These are phyloP conservation scores for Bos javanicus DNA, from an alignment of 2,113 vertebrate genomes.

Conservation along the genomic window DNA sequence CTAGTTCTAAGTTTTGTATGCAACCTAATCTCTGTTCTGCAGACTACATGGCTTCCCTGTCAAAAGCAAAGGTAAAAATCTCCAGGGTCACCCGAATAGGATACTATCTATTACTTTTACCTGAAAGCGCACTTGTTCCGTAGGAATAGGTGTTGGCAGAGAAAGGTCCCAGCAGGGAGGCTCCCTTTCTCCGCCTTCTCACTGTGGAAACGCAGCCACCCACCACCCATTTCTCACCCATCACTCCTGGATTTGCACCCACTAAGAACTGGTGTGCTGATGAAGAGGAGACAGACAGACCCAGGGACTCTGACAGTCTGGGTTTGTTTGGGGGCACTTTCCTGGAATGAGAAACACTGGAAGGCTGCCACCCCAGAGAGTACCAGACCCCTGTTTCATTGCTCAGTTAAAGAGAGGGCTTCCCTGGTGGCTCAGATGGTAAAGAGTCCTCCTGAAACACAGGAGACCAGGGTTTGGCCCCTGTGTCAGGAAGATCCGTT, in stretches of 20 bases:
- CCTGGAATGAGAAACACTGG: neutral
- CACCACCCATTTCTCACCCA: neutral
- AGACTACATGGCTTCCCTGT: neutral
- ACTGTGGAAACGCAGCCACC: accelerated
- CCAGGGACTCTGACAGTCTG: neutral
- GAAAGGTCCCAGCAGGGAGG: too few relatives aligned
- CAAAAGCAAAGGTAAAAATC: neutral
- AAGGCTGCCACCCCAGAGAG: neutral
- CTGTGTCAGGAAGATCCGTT: neutral
- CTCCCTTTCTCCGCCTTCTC: neutral
- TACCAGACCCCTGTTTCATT: neutral
- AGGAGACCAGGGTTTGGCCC: neutral
- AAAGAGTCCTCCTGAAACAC: neutral
- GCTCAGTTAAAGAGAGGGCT: neutral
- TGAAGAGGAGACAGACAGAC: neutral
- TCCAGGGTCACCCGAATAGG: neutral
- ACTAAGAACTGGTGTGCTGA: neutral
- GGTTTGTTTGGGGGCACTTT: neutral
- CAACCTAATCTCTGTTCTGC: neutral
- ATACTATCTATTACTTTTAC: neutral
- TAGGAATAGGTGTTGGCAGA: neutral
- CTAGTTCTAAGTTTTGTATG: neutral
- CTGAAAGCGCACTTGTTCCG: neutral
- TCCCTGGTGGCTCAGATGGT: neutral
- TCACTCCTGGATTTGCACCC: neutral